These are phyloP conservation scores for Acanthopleura granulata DNA, from an alignment of 2,888 invertebrate genomes.

Conservation along the genomic window DNA sequence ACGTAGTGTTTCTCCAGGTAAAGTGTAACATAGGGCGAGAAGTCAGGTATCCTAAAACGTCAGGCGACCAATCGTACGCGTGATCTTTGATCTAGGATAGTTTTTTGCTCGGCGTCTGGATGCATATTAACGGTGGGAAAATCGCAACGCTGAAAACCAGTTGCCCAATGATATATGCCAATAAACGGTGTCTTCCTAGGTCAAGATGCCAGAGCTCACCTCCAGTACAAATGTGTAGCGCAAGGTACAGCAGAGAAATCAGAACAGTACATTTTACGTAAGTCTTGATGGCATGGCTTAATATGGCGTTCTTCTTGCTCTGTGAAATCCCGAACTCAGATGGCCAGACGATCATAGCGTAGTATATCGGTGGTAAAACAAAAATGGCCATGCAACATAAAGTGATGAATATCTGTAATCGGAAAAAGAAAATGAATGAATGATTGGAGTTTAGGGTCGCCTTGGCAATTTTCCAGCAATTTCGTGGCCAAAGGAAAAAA, in stretches of 20 bases:
- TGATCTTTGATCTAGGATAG: background rate
- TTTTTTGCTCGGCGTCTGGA: background rate
- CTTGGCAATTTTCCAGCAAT: no score
- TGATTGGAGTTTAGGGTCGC: no score
- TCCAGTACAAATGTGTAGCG: background rate
- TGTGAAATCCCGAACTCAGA: constrained; percentile 12
- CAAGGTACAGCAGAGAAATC: background rate
- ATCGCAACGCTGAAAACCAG: background rate
- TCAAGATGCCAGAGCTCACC: background rate
- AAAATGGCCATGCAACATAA: constrained; percentile 25
- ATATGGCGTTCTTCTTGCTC: background rate
- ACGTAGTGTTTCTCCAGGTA: no score
- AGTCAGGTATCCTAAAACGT: no score
- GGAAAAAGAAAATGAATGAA: background rate
- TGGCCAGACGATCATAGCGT: constrained; percentile 28
- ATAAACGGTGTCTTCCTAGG: background rate
- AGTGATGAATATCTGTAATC: constrained; percentile 24
- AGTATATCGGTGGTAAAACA: constrained; percentile 24
- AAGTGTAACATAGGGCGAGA: no score
- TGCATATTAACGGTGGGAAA: background rate
- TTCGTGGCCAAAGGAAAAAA: no score
- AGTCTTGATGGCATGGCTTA: background rate
- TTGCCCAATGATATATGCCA: background rate
- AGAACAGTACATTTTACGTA: background rate
- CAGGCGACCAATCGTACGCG: no score